Evolutionary conservation across 1,140 invertebrate genomes (phyloP), one percentile per base, ranked within the genome.

Genomic region (Helicoverpa zea): DNA sequence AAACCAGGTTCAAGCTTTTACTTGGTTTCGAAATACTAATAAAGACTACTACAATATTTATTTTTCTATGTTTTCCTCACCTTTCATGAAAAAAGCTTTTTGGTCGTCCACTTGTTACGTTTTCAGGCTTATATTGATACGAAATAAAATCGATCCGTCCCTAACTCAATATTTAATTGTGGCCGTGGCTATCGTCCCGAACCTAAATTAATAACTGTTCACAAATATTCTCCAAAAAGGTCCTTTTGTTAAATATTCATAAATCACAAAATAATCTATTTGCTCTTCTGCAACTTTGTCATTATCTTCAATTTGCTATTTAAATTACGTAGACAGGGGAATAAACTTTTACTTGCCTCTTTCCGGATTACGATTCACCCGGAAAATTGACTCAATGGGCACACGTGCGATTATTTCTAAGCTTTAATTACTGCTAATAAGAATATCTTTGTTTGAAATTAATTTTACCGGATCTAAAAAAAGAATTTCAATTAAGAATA

Each of bases 281-380:
- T 75, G 73, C 58, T 75, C 58, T 75, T 61, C 43, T 59, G 63
- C 73, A 63, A 49, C 58, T 75, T 51, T 61, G 16, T 75, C 73
- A 49, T 51, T 59, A 75, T 75, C 73, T 63, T 58, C 23, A 75
- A 75, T 75, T 75, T 75, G 73, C 23, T 16, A 75, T 75, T 75
- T 75, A 75, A 75, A 75, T 63, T 12, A 75, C 16, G 58, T 29
- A 47, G 35, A 75, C 35, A 58, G 47, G 35, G 4, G 43, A 35
- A 29, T 4, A 11, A 49, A 75, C 1, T 61, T 75, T 2, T 51
- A 14, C 43, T 74, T 56, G 14, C 35, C 52, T 74, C 14, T 35
- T 56, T 66, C 47, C 13, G 9, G 64, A 43, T 66, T 49, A 54
- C 16, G 3, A 49, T 59, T 51, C 43, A 54, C 16, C 54, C 12